These are phyloP conservation scores for Hemistola chrysoprasaria DNA, from an alignment of 2,888 invertebrate genomes.

Conservation along the genomic window DNA sequence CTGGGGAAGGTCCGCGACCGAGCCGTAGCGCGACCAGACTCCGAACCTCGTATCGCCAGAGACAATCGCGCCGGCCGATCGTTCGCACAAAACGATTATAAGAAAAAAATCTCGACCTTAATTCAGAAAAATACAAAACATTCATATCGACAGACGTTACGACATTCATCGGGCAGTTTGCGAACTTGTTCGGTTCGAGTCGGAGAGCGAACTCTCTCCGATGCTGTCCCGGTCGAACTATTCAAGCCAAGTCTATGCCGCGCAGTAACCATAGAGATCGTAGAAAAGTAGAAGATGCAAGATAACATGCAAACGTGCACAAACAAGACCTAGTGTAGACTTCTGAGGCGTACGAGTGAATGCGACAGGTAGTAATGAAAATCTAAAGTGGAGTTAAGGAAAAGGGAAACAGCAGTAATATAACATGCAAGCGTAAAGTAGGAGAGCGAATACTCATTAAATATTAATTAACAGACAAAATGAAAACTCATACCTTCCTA, in stretches of 20 bases:
- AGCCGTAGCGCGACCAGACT: constrained; percentile 68
- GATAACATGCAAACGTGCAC: constrained; percentile 74
- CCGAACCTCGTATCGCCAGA: constrained; percentile 54
- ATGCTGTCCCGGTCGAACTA: constrained; percentile 70
- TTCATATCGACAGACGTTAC: constrained; percentile 66
- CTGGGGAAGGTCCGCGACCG: constrained; percentile 64
- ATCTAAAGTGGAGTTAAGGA: constrained; percentile 52
- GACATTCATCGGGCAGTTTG: constrained; percentile 67
- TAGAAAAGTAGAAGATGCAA: constrained; percentile 77
- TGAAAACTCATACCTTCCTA: constrained; percentile 30
- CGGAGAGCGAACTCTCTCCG: constrained; percentile 56
- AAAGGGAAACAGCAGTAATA: constrained; percentile 56
- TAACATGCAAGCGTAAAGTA: constrained; percentile 77
- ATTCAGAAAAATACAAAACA: constrained; percentile 66
- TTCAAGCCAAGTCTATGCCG: constrained; percentile 80
- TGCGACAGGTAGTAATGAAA: constrained; percentile 42
- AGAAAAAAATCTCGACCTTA: constrained; percentile 59
- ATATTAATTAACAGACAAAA: constrained; percentile 30
- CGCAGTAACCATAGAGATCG: constrained; percentile 83
- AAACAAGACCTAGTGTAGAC: constrained; percentile 56
- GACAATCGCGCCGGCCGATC: constrained; percentile 68
- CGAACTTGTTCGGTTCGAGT: constrained; percentile 47
- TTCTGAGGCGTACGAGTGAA: constrained; percentile 40
- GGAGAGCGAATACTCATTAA: constrained; percentile 67
- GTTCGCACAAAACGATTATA: constrained; percentile 42